Evolutionary conservation across 53 echinoderm and acorn worm species (phyloP).

Genomic region (Pentamera pediparva): DNA sequence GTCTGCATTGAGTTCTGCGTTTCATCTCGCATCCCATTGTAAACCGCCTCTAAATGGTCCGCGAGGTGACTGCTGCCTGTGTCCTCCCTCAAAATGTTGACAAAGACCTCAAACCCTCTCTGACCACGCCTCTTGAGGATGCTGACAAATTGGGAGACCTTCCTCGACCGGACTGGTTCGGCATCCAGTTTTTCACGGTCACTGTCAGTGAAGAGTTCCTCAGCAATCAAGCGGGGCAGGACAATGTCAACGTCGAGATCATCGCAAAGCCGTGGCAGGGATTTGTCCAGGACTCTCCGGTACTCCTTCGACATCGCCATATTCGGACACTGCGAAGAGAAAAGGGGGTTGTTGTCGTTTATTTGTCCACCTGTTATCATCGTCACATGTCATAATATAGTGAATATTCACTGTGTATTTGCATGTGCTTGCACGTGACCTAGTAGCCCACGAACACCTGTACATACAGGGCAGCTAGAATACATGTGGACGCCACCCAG

Average conservation of each 20-base stretch:
- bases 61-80: slow-evolving; percentile 16
- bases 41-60: not conserved
- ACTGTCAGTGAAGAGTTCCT: slow-evolving; percentile 13
- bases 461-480: too few relatives aligned
- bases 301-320: slow-evolving; percentile 20
- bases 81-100: not conserved
- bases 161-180: not conserved
- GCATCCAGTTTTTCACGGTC: not conserved
- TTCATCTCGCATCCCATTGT: not conserved
- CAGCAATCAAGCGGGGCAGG: not conserved
- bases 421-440: too few relatives aligned
- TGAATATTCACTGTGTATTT: too few relatives aligned
- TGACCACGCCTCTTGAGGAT: not conserved
- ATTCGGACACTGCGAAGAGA: not conserved
- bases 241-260: slow-evolving; percentile 1
- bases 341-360: not conserved
- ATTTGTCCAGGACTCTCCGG: not conserved
- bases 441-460: too few relatives aligned
- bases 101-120: slow-evolving; percentile 16
- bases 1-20: too few relatives aligned
- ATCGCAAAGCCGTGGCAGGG: not conserved
- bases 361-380: too few relatives aligned
- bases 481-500: too few relatives aligned
- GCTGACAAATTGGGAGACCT: not conserved
- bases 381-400: too few relatives aligned